Evolutionary conservation across 2,797 vertebrate genomes (phyloP).

Genomic region (Eutrigla gurnardus): DNA sequence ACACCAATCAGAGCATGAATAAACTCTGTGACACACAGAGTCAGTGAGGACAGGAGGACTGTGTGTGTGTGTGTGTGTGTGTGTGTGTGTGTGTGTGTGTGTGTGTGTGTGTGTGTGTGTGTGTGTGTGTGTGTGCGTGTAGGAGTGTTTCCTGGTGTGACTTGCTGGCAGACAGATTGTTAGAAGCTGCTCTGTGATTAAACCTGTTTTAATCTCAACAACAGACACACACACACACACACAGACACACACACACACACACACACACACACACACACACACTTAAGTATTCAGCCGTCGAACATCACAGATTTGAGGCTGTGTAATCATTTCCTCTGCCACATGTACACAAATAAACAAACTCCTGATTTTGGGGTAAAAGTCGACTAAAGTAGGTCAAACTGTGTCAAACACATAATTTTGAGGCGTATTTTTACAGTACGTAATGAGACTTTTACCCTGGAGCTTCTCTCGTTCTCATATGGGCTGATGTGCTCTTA

Average conservation of each 20-base stretch:
- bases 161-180: conserved; percentile 75
- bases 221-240: conserved; percentile 25
- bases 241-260: neutral
- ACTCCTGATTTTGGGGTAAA: conserved; percentile 12
- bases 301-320: conserved; percentile 28
- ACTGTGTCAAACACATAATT: neutral
- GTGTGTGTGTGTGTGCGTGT: conserved; percentile 15
- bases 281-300: conserved; percentile 6
- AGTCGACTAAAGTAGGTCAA: neutral
- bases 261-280: neutral
- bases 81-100: conserved; percentile 13
- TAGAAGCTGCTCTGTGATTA: conserved; percentile 79
- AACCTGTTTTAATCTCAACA: conserved; percentile 80
- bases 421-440: neutral
- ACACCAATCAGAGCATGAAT: conserved; percentile 25
- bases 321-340: conserved; percentile 24
- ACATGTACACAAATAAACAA: conserved; percentile 12
- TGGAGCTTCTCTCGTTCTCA: neutral
- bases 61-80: conserved; percentile 22
- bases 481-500: neutral
- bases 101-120: conserved; percentile 19
- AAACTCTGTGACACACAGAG: conserved; percentile 26
- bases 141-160: conserved; percentile 50
- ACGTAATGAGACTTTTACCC: neutral
- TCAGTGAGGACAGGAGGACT: conserved; percentile 30